Evolutionary conservation across 2,888 invertebrate genomes (phyloP).

Genomic region (Seladonia tumulorum): DNA sequence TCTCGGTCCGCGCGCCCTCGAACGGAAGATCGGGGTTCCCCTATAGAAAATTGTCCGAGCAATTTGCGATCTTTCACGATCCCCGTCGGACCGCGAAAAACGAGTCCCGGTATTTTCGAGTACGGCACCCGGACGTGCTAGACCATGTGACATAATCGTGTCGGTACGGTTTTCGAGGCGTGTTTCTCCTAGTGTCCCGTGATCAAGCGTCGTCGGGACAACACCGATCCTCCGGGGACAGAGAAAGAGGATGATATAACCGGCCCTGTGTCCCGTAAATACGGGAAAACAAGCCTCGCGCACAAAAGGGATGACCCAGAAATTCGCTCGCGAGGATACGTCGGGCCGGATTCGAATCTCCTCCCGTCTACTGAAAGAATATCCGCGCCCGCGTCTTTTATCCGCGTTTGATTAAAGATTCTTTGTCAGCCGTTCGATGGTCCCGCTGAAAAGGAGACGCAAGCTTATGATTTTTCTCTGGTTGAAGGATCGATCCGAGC

Average conservation of each 20-base stretch:
- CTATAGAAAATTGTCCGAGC: conserved; percentile 79
- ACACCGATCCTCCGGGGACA: conserved; percentile 46
- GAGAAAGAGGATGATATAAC: conserved; percentile 39
- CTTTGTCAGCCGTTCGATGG: conserved; percentile 41
- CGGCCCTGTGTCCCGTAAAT: conserved; percentile 58
- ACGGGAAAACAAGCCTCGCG: conserved; percentile 55
- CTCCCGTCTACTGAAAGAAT: conserved; percentile 14
- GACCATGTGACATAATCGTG: conserved; percentile 82
- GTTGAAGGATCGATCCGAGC: conserved; percentile 32
- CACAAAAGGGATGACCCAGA: conserved; percentile 71
- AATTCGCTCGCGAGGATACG: conserved; percentile 55
- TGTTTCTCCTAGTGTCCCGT: conserved; percentile 44
- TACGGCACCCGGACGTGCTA: conserved; percentile 72
- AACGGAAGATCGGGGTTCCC: conserved; percentile 66
- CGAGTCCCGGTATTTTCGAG: conserved; percentile 48
- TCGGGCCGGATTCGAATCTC: conserved; percentile 22
- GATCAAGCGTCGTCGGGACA: conserved; percentile 49
- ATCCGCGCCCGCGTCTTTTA: conserved; percentile 46
- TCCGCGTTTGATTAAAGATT: conserved; percentile 63
- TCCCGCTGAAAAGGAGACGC: conserved; percentile 25
- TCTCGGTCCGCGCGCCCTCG: conserved; percentile 50
- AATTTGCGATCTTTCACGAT: conserved; percentile 81
- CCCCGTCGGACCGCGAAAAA: conserved; percentile 69
- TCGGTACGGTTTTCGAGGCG: conserved; percentile 66
- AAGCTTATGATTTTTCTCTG: conserved; percentile 39